phyloP scores from a whole-genome alignment of 1,140 invertebrate genomes.

The Chironomus striatipennis region DNA sequence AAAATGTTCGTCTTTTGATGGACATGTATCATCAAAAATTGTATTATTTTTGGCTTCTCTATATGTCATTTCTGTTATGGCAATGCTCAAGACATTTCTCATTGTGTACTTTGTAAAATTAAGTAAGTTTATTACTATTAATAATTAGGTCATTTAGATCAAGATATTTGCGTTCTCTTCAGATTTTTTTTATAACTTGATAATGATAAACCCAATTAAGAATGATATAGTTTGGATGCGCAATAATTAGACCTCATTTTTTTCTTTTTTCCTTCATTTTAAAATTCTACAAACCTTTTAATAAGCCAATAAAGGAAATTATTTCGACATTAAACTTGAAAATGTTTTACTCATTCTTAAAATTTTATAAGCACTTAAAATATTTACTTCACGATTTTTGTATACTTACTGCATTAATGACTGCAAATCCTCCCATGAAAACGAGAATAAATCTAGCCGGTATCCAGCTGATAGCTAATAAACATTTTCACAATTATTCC shows the following conservation, averaged over 20 bases:
- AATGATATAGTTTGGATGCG: no score
- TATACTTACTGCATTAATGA: background rate
- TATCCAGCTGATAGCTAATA: background rate
- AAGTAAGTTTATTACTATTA: background rate
- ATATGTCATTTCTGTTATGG: slow-evolving; percentile 43
- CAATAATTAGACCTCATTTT: no score
- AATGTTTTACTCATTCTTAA: background rate
- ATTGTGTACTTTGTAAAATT: slow-evolving; percentile 57
- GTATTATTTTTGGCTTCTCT: background rate
- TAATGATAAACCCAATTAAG: no score
- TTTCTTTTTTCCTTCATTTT: no score
- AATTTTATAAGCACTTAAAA: background rate
- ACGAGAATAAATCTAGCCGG: background rate
- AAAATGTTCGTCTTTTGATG: slow-evolving; percentile 26
- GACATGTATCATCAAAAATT: slow-evolving; percentile 24
- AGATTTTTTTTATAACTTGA: background rate
- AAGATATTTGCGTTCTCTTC: background rate
- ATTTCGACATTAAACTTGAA: background rate
- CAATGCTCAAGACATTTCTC: slow-evolving; percentile 59
- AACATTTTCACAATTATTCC: background rate
- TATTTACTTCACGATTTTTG: background rate
- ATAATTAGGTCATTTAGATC: background rate
- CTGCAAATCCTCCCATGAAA: background rate
- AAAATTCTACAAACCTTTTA: background rate
- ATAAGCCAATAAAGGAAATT: background rate